Evolutionary conservation across 2,113 vertebrate genomes (phyloP).

Genomic region (Corvus moneduloides): DNA sequence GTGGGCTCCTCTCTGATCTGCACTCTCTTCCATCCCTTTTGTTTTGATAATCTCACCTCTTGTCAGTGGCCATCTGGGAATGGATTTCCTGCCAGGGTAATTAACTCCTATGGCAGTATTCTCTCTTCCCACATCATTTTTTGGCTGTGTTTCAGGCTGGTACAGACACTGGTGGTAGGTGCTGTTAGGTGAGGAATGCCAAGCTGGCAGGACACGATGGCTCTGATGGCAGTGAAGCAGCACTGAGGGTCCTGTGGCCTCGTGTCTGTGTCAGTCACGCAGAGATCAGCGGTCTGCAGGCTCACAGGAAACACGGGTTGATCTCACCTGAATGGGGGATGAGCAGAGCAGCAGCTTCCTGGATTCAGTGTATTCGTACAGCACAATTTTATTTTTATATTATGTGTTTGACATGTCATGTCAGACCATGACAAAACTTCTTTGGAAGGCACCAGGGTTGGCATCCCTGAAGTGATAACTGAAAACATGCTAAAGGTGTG

Average conservation of each 20-base stretch:
- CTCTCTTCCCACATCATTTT: not conserved
- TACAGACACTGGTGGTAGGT: not conserved
- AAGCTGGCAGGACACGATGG: not conserved
- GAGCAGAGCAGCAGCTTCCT: not conserved
- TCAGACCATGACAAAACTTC: not conserved
- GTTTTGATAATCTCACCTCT: slow-evolving; percentile 1
- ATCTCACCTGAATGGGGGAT: not conserved
- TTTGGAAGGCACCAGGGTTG: not conserved
- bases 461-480: not conserved
- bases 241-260: not conserved
- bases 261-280: not conserved
- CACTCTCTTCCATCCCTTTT: not conserved
- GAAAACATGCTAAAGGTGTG: not conserved
- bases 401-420: not conserved
- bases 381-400: not conserved
- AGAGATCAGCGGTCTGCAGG: not conserved
- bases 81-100: not conserved
- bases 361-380: not conserved
- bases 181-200: not conserved
- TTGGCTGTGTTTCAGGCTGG: not conserved
- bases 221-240: not conserved
- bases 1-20: not conserved
- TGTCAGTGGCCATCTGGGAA: not conserved
- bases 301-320: not conserved
- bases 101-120: not conserved